Evolutionary conservation across 2,888 invertebrate genomes (phyloP), one percentile per base, ranked within the genome.

Genomic region (Campoplex capitator): DNA sequence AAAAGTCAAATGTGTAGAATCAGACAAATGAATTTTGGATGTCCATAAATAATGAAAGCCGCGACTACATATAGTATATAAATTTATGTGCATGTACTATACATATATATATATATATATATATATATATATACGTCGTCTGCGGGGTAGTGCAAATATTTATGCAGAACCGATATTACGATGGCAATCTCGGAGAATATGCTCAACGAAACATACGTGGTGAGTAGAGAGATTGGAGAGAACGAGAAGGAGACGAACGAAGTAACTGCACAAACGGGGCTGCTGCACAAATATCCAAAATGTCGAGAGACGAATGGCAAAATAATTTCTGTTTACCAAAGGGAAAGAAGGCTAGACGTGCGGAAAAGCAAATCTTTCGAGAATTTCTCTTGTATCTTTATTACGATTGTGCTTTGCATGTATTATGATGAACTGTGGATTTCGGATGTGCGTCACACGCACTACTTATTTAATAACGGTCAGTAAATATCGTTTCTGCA

Each of bases 81-180:
- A 32, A 32, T 62, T 32, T 62, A 1, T 62, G 13, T 62, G 16
- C 28, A 32, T 62, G 32, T 62, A 32, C 62, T 83, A 78, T 85
- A 84, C 81, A 83, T 75, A 65, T 75, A 38, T 38, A 23, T 0
- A 23, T 23, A 23, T 23, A 23, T 23, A 23, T 23, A 23, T 23
- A 23, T 23, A 23, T 23, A 0, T 23, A 0, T 83, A 74, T 85
- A 84, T 84, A 83, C 38, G 32, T 87, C 85, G 77, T 85, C 86
- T 87, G 76, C 70, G 54, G 68, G 23, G 67, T 38, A 81, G 76
- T 85, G 87, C 85, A 87, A 89, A 90, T 90, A 88, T 90, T 88
- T 90, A 88, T 87, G 82, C 85, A 81, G 86, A 70, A 56, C 83
- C 83, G 87, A 88, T 89, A 90, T 89, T 86, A 88, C 84, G 82